Conservation (phyloP, 2,888 invertebrate species). For the Mongoloraphidia duomilia region DNA sequence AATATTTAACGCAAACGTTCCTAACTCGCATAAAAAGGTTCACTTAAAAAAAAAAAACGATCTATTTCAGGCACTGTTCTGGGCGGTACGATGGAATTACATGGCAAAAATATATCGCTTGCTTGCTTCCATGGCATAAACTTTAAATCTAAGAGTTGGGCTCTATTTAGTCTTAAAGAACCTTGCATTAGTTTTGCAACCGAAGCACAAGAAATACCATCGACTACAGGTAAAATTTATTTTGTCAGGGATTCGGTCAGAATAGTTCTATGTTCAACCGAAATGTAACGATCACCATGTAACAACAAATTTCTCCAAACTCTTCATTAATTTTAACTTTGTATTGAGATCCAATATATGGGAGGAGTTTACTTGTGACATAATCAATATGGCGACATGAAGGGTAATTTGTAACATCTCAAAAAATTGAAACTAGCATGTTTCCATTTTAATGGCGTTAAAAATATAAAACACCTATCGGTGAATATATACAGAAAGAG, state of each 20-base stretch:
- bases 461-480: too few species aligned
- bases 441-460: too few species aligned
- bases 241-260: background rate
- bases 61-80: slow-evolving; percentile 52
- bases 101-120: slow-evolving; percentile 80
- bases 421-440: too few species aligned
- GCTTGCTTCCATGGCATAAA: slow-evolving; percentile 97
- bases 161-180: slow-evolving; percentile 82
- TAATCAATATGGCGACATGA: background rate
- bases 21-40: too few species aligned
- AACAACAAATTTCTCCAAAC: too few species aligned
- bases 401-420: slow-evolving; percentile 1
- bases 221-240: slow-evolving; percentile 39
- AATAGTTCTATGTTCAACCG: too few species aligned
- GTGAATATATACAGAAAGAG: too few species aligned
- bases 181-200: slow-evolving; percentile 87
- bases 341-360: background rate
- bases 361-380: background rate
- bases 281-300: background rate
- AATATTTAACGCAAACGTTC: too few species aligned
- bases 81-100: slow-evolving; percentile 78
- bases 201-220: slow-evolving; percentile 76
- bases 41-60: too few species aligned
- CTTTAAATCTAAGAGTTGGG: slow-evolving; percentile 92
- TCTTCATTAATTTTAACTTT: slow-evolving; percentile 4